phyloP scores from a whole-genome alignment of 2,113 vertebrate species.

The Okapia johnstoni region DNA sequence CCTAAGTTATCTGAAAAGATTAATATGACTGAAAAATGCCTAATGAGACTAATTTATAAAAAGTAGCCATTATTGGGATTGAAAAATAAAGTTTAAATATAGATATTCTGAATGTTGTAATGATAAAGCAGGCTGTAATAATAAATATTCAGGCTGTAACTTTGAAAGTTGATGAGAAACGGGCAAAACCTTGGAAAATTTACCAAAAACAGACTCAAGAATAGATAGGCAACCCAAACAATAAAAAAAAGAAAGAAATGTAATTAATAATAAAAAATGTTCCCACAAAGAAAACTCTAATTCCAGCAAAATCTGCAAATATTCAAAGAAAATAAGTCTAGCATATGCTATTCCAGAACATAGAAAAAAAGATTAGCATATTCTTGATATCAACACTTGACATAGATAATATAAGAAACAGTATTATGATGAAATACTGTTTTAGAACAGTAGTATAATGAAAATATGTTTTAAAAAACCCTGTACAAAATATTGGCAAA shows the following conservation, averaged over 20 bases:
- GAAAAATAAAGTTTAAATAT: background rate
- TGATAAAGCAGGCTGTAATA: background rate
- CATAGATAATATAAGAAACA: background rate
- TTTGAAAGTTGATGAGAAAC: conserved; percentile 31
- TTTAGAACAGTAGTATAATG: background rate
- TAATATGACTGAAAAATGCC: background rate
- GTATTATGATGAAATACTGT: background rate
- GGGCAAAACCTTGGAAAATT: background rate
- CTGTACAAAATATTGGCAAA: background rate
- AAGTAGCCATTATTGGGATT: background rate
- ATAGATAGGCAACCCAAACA: background rate
- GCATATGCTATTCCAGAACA: background rate
- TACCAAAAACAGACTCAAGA: conserved; percentile 1
- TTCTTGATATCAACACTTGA: background rate
- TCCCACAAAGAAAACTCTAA: background rate
- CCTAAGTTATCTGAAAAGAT: background rate
- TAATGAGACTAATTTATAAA: background rate
- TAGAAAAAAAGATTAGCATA: background rate
- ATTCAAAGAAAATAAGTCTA: background rate
- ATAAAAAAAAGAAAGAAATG: background rate
- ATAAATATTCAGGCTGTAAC: background rate
- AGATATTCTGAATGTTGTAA: background rate
- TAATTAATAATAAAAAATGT: background rate
- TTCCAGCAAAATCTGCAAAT: background rate
- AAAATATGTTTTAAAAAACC: background rate